A percentile compares a stretch with the other conserved stretches of the same genome.
Evolutionary conservation across 53 echinoderm and acorn worm species (phyloP).

Genomic region (Arbacia lixula): DNA sequence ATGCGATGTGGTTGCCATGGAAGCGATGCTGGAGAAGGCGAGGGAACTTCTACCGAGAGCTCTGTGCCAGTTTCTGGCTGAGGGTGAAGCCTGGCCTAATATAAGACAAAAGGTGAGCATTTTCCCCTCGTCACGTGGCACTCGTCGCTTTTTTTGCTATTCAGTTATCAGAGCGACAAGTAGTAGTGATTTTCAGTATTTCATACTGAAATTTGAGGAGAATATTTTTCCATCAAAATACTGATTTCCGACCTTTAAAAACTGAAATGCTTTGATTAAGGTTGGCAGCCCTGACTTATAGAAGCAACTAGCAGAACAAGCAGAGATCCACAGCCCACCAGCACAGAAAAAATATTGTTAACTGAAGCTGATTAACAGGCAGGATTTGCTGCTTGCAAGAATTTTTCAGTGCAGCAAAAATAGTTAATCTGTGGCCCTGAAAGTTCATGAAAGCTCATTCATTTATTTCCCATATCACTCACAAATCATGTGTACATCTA

Average conservation of each 20-base stretch:
- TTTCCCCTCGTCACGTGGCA: no score
- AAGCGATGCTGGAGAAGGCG: constrained; percentile 19
- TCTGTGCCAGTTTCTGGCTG: constrained; percentile 16
- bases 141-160: neutral
- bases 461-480: no score
- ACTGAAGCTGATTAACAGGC: no score
- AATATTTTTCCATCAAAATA: neutral
- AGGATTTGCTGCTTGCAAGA: no score
- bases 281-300: no score
- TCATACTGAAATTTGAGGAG: neutral
- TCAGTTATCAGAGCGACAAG: neutral
- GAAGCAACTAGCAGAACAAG: neutral
- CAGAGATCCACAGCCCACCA: no score
- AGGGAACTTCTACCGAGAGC: neutral
- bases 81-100: neutral
- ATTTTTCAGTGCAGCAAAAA: no score
- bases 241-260: neutral
- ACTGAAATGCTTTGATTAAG: neutral
- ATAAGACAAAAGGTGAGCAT: constrained; percentile 26
- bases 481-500: no score
- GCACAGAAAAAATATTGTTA: no score
- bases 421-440: no score
- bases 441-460: no score
- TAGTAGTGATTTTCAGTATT: neutral
- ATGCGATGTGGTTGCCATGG: constrained; percentile 11